These are phyloP conservation scores for Junco hyemalis DNA, from an alignment of 2,113 vertebrate species.

Conservation along the genomic window DNA sequence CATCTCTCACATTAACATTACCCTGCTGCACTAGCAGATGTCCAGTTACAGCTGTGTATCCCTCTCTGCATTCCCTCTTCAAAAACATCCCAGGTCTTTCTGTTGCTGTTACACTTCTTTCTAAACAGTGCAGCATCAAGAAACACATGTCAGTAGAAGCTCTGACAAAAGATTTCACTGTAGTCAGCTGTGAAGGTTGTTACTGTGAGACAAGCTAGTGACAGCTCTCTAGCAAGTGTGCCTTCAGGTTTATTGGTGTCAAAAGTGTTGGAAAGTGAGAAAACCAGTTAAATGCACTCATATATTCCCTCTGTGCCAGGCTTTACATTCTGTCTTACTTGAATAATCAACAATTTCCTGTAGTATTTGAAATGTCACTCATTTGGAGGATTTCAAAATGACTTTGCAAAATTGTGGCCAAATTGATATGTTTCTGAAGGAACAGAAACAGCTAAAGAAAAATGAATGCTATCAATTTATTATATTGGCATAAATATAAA, in stretches of 20 bases:
- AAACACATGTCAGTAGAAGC: neutral
- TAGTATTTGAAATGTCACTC: neutral
- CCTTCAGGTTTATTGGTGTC: constrained; percentile 30
- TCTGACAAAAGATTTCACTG: constrained; percentile 33
- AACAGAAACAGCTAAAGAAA: neutral
- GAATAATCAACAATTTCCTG: neutral
- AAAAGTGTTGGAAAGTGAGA: constrained; percentile 41
- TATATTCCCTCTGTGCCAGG: neutral
- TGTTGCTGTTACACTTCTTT: constrained; percentile 34
- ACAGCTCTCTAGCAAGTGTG: constrained; percentile 44
- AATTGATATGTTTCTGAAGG: neutral
- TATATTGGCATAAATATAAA: neutral
- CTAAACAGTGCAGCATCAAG: constrained; percentile 16
- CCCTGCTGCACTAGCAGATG: neutral
- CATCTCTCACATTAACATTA: neutral
- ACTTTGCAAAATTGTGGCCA: neutral
- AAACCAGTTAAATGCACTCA: neutral
- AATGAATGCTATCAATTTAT: neutral
- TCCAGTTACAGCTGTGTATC: constrained; percentile 10
- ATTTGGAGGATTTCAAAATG: neutral
- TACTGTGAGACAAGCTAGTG: constrained; percentile 54
- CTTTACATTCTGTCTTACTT: neutral
- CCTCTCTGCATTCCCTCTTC: neutral
- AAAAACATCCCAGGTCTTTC: neutral
- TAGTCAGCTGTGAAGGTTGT: constrained; percentile 38